Percentiles rank a stretch among this genome's conserved stretches.
Evolutionary conservation across 1,140 invertebrate genomes (phyloP).

Genomic region (Panagrolaimus sp.): DNA sequence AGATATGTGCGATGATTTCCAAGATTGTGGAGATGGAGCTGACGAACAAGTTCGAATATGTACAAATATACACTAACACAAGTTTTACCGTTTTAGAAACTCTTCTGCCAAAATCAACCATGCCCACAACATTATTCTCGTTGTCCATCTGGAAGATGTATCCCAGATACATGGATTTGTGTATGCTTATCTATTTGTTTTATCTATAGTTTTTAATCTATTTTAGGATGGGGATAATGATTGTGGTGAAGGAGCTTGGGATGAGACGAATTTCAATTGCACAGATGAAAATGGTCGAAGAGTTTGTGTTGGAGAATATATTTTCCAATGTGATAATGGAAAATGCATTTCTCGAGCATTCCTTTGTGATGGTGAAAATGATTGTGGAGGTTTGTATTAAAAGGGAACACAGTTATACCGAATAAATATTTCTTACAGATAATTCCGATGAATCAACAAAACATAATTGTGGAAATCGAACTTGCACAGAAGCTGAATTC

Average conservation of each 20-base stretch:
- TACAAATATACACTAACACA: too few species aligned
- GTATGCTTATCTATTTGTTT: background rate
- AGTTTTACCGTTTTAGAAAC: too few species aligned
- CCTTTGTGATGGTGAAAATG: conserved; percentile 82
- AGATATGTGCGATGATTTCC: conserved; percentile 57
- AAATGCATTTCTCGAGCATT: conserved; percentile 92
- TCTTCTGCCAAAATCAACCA: conserved; percentile 56
- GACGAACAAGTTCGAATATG: too few species aligned
- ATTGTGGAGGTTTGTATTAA: too few species aligned
- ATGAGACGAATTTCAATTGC: conserved; percentile 59
- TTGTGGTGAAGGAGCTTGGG: conserved; percentile 61
- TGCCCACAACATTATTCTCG: conserved; percentile 53
- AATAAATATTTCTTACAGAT: background rate
- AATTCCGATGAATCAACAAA: conserved; percentile 61
- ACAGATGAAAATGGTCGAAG: conserved; percentile 51
- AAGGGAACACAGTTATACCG: too few species aligned
- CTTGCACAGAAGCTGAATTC: conserved; percentile 65
- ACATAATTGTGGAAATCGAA: conserved; percentile 65
- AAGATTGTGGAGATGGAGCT: conserved; percentile 46
- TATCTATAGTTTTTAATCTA: background rate
- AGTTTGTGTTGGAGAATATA: conserved; percentile 56
- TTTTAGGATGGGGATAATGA: conserved; percentile 59
- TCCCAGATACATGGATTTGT: conserved; percentile 59
- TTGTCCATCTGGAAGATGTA: conserved; percentile 57
- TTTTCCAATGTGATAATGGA: conserved; percentile 81